These are phyloP conservation scores for Lagocephalus sceleratus DNA, from an alignment of 2,797 vertebrate species.

Conservation along the genomic window DNA sequence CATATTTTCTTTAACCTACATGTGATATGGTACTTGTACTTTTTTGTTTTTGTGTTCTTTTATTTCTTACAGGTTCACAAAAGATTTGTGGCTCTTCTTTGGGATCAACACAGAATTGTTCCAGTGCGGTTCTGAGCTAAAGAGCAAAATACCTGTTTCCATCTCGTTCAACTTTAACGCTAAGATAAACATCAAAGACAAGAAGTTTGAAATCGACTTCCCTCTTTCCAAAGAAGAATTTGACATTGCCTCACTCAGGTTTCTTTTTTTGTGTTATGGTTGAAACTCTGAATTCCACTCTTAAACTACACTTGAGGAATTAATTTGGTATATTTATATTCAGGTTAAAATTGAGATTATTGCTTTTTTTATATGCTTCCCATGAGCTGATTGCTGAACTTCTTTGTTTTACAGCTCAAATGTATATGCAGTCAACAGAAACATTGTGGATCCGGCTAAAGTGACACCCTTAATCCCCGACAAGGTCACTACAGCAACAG, in stretches of 20 bases:
- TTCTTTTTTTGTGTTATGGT: constrained; percentile 9
- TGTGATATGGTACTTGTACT: neutral
- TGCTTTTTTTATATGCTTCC: neutral
- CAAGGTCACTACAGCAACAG: neutral
- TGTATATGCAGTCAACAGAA: constrained; percentile 73
- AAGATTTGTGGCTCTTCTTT: constrained; percentile 71
- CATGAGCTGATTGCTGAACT: neutral
- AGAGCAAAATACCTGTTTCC: constrained; percentile 41
- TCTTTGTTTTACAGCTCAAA: constrained; percentile 59
- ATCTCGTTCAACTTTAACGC: constrained; percentile 68
- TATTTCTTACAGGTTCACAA: constrained; percentile 24
- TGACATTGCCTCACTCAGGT: constrained; percentile 66
- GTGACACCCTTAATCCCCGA: constrained; percentile 65
- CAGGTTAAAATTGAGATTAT: no score
- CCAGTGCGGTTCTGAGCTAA: constrained; percentile 71
- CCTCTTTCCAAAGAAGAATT: constrained; percentile 51
- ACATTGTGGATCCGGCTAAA: constrained; percentile 67
- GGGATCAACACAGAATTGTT: constrained; percentile 79
- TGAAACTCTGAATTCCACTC: neutral
- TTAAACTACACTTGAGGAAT: no score
- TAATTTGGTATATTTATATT: no score
- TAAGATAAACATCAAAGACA: constrained; percentile 61
- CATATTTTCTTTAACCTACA: no score
- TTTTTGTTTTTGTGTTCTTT: neutral
- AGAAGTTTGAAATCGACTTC: constrained; percentile 64